Percentiles rank a stretch among this genome's conserved stretches.
These are phyloP conservation scores for Empidonax alnorum DNA, from an alignment of 2,113 vertebrate genomes.

Conservation along the genomic window DNA sequence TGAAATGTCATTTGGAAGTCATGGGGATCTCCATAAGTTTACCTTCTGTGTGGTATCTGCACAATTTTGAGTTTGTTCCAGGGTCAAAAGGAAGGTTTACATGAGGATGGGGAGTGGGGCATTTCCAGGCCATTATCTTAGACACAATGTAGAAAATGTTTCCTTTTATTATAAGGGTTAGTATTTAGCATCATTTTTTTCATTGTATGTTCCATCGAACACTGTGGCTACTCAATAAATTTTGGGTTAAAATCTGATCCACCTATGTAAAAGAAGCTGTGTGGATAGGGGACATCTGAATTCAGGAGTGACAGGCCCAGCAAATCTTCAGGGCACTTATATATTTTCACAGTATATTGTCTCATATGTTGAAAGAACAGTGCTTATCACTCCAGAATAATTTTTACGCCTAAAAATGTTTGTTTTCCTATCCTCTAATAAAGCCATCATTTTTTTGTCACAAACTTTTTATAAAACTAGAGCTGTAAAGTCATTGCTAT, in stretches of 20 bases:
- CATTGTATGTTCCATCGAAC: not conserved
- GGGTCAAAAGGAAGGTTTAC: not conserved
- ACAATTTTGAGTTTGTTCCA: not conserved
- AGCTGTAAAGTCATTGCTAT: not conserved
- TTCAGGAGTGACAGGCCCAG: not conserved
- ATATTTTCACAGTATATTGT: not conserved
- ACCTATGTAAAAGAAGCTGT: not conserved
- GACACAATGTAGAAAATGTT: not conserved
- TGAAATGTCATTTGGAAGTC: not conserved
- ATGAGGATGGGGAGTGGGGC: rapidly evolving
- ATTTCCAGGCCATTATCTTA: not conserved
- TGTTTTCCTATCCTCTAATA: not conserved
- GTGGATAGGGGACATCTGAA: not conserved
- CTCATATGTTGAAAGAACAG: not conserved
- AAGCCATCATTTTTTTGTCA: not conserved
- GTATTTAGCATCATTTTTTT: not conserved
- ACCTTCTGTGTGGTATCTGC: not conserved
- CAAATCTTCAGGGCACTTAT: not conserved
- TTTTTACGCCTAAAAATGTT: not conserved
- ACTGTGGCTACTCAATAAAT: not conserved
- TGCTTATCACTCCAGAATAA: not conserved
- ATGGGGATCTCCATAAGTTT: not conserved
- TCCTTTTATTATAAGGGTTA: not conserved
- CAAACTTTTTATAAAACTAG: not conserved
- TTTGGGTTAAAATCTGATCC: not conserved